Conservation (phyloP, 2,797 vertebrate genomes). For the Halcyon leucocephala region DNA sequence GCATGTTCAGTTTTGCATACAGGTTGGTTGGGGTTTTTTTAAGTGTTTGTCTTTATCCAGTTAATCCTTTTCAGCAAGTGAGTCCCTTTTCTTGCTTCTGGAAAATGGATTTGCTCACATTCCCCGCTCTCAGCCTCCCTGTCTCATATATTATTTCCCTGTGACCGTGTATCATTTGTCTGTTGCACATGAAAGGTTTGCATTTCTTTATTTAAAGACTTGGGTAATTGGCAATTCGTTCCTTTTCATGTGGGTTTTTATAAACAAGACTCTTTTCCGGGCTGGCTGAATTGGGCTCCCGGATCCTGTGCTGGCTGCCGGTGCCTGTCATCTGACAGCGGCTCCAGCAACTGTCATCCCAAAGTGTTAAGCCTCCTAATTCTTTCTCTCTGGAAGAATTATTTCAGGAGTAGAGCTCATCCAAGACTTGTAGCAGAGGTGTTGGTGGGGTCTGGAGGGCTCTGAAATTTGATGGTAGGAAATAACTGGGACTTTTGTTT, state of each 20-base stretch:
- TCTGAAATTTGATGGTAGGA: not conserved
- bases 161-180: not conserved
- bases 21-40: not conserved
- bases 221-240: not conserved
- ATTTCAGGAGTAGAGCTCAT: constrained; percentile 1
- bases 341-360: not conserved
- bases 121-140: not conserved
- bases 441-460: not conserved
- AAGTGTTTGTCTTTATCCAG: constrained; percentile 23
- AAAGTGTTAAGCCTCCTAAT: constrained; percentile 50
- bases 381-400: constrained; percentile 34
- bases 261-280: not conserved
- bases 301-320: not conserved
- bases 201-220: constrained; percentile 1
- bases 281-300: not conserved
- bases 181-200: constrained; percentile 27
- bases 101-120: constrained; percentile 32
- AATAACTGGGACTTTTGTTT: not conserved
- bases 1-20: not conserved
- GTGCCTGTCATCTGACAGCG: constrained; percentile 42
- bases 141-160: constrained; percentile 6
- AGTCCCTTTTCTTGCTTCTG: constrained; percentile 9
- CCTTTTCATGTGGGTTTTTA: constrained; percentile 44
- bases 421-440: not conserved
- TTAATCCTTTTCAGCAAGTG: not conserved